Percentiles rank a stretch among this genome's conserved stretches.
Conservation (phyloP, 1,140 invertebrate genomes). For the Hirudo medicinalis region DNA sequence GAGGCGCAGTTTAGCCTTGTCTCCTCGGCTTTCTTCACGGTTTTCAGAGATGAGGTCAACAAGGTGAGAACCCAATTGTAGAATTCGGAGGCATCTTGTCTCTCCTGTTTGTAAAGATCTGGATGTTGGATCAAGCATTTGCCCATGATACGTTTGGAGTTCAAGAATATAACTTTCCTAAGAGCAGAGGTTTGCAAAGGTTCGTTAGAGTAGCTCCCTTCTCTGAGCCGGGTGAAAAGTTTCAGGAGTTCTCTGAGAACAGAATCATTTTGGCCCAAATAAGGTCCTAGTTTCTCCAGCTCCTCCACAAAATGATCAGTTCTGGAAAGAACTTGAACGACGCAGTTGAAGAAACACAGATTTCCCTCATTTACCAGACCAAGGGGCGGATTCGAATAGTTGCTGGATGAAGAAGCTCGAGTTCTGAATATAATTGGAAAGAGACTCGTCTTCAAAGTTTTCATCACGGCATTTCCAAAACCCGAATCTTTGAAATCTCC, state of each 20-base stretch:
- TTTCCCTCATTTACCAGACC: not conserved
- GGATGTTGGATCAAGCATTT: not conserved
- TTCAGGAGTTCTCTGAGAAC: not conserved
- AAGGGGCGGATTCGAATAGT: not conserved
- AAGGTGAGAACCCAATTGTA: not conserved
- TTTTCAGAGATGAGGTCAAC: not conserved
- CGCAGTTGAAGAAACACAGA: not conserved
- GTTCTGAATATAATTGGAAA: not conserved
- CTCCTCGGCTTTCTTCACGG: not conserved
- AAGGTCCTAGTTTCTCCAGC: not conserved
- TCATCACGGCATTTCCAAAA: too few species aligned
- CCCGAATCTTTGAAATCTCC: too few species aligned
- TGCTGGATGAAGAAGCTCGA: not conserved
- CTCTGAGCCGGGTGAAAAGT: not conserved
- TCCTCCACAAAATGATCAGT: not conserved
- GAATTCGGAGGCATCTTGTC: not conserved
- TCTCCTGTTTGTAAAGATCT: not conserved
- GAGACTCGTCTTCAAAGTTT: too few species aligned
- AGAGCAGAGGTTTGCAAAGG: not conserved
- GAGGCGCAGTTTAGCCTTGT: not conserved
- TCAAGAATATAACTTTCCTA: not conserved
- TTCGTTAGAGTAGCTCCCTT: not conserved
- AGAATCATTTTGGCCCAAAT: not conserved
- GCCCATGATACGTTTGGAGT: not conserved
- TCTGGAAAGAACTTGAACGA: slow-evolving; percentile 2